Conservation (phyloP, 1,140 invertebrate genomes). For the Cotesia glomerata region DNA sequence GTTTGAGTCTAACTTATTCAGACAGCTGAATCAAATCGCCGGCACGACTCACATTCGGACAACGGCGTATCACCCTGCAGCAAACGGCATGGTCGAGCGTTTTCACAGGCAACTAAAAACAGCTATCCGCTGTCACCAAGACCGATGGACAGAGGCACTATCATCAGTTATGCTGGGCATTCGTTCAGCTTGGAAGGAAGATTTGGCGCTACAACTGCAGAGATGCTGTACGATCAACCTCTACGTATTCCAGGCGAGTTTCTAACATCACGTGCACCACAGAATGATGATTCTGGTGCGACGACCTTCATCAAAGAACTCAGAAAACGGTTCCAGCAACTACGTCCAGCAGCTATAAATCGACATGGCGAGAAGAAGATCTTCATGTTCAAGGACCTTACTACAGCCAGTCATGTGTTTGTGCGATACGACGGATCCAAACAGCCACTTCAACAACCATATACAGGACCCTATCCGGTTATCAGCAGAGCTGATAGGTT, state of each 20-base stretch:
- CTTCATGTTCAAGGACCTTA: slow-evolving; percentile 41
- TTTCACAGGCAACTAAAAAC: too few species aligned
- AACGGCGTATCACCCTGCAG: too few species aligned
- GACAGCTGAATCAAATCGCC: too few species aligned
- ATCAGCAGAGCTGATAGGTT: not conserved
- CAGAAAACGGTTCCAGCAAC: slow-evolving; percentile 12
- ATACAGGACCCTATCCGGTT: slow-evolving; percentile 20
- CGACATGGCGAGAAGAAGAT: slow-evolving; percentile 9
- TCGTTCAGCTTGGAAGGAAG: slow-evolving; percentile 32
- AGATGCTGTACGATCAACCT: slow-evolving; percentile 36
- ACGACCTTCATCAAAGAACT: slow-evolving; percentile 27
- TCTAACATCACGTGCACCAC: not conserved
- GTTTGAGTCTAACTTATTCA: too few species aligned
- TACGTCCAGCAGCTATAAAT: slow-evolving; percentile 22
- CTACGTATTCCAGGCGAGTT: slow-evolving; percentile 38
- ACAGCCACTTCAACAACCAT: slow-evolving; percentile 43
- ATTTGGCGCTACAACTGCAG: slow-evolving; percentile 32
- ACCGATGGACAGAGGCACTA: slow-evolving; percentile 44
- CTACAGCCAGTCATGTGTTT: slow-evolving; percentile 46
- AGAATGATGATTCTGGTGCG: not conserved
- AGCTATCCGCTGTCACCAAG: too few species aligned
- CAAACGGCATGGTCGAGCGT: too few species aligned
- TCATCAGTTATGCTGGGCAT: slow-evolving; percentile 50
- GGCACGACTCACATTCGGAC: too few species aligned
- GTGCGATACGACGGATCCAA: slow-evolving; percentile 47